Percentiles rank a stretch among this genome's conserved stretches.
Conservation (phyloP, 2,113 vertebrate species). For the Chlamydotis undulata region DNA sequence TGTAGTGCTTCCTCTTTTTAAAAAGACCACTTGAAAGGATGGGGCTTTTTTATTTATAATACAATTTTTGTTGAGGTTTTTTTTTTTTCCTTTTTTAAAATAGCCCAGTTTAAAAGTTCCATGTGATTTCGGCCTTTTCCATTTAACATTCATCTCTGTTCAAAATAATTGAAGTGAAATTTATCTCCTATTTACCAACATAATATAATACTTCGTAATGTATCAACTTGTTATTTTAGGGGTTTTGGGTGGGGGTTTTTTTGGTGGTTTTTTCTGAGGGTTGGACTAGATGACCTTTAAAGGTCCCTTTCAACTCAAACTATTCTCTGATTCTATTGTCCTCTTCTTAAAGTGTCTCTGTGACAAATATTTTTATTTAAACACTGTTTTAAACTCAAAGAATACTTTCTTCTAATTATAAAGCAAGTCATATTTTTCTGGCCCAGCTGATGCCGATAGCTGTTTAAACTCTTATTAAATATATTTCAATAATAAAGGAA, state of each 20-base stretch:
- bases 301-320: too few species aligned
- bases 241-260: too few species aligned
- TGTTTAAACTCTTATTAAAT: neutral
- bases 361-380: conserved; percentile 3
- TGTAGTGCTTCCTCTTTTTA: conserved; percentile 8
- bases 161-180: neutral
- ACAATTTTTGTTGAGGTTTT: neutral
- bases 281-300: too few species aligned
- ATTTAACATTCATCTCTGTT: neutral
- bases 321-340: neutral
- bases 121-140: neutral
- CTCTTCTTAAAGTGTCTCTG: neutral
- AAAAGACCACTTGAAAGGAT: neutral
- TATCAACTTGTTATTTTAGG: neutral
- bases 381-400: neutral
- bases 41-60: neutral
- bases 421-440: conserved; percentile 5
- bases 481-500: neutral
- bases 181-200: neutral
- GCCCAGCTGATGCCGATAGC: neutral
- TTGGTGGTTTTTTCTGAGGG: too few species aligned
- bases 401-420: neutral
- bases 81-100: neutral
- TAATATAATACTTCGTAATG: neutral
- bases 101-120: neutral